Evolutionary conservation across 2,113 vertebrate genomes (phyloP), one percentile per base, ranked within the genome.

Genomic region (Morphnarchus princeps): DNA sequence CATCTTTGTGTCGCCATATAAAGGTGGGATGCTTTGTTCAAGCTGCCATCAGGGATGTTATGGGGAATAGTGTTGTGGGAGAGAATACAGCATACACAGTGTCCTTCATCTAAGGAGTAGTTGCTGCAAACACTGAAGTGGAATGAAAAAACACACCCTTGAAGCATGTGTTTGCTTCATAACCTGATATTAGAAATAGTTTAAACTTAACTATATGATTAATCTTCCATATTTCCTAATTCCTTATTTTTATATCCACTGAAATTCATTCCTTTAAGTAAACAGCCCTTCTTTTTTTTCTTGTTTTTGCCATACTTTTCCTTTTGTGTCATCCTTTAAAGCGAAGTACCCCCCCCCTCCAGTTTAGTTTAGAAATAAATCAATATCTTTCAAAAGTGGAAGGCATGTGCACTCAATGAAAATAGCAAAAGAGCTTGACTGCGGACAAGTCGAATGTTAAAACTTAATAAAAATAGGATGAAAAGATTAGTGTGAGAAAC

Each of bases 401-500:
- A 95, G 43, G 40, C 76, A 59, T 88, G 82, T 86, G 82, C 58
- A 88, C 36, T 82, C 74, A 90, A 80, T 45, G 74, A 93, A 94
- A 93, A 90, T 43, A 94, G 26, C 32, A 85, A 92, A 94, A 96
- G 82, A 42, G 15, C 58, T 86, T 80, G 45, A 65, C 79, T 49
- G 74, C 0, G 21, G 90, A 94, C 70, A 92, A 95, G 85, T 47
- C 8, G 1, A 93, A 94, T 69, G 88, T 82, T 95, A 93, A 93
- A 90, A 85, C 43, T 72, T 82, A 95, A 94, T 90, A 84, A 97
- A 96, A 97, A 91, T 36, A 36, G 62, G 79, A 86, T 92, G 43
- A 90, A 92, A 95, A 95, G 85, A 95, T 95, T 83, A 92, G 38
- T 73, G 82, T 73, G 54, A 95, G 72, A 93, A 95, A 93, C 47